A percentile compares a stretch with the other conserved stretches of the same genome.
These are phyloP conservation scores for Alethe diademata DNA, from an alignment of 2,113 vertebrate genomes.

Conservation along the genomic window DNA sequence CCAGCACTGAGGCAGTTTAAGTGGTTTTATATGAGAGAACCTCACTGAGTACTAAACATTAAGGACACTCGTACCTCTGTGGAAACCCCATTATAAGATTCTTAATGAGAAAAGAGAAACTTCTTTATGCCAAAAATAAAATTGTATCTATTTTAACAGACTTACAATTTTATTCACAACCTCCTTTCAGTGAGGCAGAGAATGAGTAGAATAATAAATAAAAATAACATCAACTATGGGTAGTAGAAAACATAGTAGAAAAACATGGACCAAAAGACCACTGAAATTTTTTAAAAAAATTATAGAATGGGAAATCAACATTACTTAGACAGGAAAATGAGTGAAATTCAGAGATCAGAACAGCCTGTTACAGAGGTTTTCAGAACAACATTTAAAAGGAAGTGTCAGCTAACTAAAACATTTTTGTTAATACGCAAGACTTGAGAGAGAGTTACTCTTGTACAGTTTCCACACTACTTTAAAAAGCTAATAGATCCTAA, in stretches of 20 bases:
- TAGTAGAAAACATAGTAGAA: neutral
- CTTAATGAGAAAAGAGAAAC: neutral
- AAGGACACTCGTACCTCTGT: neutral
- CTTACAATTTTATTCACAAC: neutral
- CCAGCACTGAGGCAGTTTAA: neutral
- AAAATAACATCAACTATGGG: neutral
- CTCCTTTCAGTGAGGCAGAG: neutral
- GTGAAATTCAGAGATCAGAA: neutral
- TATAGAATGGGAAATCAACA: neutral
- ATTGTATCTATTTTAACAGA: neutral
- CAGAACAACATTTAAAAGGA: neutral
- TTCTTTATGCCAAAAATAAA: neutral
- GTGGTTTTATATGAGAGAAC: neutral
- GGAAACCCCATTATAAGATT: neutral
- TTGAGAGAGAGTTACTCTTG: neutral
- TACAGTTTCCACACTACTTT: neutral
- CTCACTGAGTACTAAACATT: neutral
- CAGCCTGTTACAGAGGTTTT: neutral
- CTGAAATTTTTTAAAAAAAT: neutral
- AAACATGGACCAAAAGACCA: neutral
- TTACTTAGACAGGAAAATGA: neutral
- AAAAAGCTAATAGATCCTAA: neutral
- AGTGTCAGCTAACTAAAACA: neutral
- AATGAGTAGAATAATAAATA: neutral
- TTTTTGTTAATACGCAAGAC: neutral